Percentiles rank a stretch among this genome's conserved stretches.
Conservation (phyloP, 2,113 vertebrate species). For the Chiloscyllium plagiosum region DNA sequence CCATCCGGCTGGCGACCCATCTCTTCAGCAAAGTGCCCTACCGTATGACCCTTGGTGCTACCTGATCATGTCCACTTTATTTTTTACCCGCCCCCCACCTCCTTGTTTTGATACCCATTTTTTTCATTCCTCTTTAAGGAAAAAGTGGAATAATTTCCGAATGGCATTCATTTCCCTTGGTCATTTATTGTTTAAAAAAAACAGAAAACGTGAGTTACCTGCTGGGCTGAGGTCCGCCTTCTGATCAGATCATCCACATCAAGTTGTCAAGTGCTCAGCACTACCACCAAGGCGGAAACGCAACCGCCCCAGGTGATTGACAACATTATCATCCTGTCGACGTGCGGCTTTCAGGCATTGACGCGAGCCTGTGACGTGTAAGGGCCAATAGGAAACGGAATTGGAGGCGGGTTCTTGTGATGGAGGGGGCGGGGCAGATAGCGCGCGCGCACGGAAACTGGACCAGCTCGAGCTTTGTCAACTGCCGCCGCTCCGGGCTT, state of each 20-base stretch:
- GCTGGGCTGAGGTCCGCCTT: neutral
- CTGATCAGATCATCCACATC: neutral
- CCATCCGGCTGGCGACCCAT: neutral
- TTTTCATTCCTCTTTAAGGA: neutral
- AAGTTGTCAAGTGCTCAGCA: constrained; percentile 7
- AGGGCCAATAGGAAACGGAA: neutral
- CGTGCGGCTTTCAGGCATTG: neutral
- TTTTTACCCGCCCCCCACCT: neutral
- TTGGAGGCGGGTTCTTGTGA: neutral
- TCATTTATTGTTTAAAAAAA: neutral
- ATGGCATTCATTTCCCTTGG: neutral
- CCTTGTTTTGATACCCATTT: too few relatives aligned
- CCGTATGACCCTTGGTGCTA: neutral
- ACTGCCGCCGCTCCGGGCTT: neutral
- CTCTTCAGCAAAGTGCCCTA: neutral
- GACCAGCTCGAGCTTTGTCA: neutral
- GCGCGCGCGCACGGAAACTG: neutral
- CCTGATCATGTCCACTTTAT: neutral
- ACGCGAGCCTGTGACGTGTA: neutral
- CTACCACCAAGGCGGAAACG: neutral
- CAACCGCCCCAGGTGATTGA: neutral
- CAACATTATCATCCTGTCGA: neutral
- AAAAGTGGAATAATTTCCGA: neutral
- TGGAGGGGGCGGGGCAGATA: neutral
- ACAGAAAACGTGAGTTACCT: neutral